Conservation (phyloP, 2,888 invertebrate genomes). For the Salpingus planirostris region DNA sequence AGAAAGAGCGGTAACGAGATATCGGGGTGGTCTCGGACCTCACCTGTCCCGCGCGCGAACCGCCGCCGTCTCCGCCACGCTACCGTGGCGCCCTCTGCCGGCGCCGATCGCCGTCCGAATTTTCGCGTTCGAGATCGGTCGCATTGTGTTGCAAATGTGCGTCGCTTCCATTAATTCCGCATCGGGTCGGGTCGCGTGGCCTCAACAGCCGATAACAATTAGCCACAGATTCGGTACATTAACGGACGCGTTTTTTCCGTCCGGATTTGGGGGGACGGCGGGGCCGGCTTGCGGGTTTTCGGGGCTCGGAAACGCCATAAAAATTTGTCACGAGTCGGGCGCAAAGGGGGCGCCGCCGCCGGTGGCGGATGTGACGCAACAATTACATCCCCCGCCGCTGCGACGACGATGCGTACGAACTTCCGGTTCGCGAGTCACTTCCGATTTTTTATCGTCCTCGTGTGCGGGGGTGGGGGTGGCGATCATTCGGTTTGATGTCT, state of each 20-base stretch:
- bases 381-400: constrained; percentile 38
- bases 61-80: no score
- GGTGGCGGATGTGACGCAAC: constrained; percentile 32
- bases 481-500: no score
- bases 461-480: no score
- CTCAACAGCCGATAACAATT: constrained; percentile 42
- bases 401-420: constrained; percentile 33
- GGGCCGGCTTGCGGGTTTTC: constrained; percentile 9
- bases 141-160: no score
- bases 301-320: constrained; percentile 35
- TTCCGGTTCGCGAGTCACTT: constrained; percentile 35
- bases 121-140: no score
- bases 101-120: no score
- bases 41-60: no score
- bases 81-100: no score
- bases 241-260: constrained; percentile 33
- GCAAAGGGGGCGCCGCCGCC: constrained; percentile 19
- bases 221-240: constrained; percentile 41
- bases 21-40: no score
- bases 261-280: neutral
- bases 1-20: no score
- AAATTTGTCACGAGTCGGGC: constrained; percentile 39
- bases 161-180: constrained; percentile 30
- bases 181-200: constrained; percentile 36
- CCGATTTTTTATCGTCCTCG: no score